These are phyloP conservation scores for Empis livida DNA, from an alignment of 2,888 invertebrate species.

Conservation along the genomic window DNA sequence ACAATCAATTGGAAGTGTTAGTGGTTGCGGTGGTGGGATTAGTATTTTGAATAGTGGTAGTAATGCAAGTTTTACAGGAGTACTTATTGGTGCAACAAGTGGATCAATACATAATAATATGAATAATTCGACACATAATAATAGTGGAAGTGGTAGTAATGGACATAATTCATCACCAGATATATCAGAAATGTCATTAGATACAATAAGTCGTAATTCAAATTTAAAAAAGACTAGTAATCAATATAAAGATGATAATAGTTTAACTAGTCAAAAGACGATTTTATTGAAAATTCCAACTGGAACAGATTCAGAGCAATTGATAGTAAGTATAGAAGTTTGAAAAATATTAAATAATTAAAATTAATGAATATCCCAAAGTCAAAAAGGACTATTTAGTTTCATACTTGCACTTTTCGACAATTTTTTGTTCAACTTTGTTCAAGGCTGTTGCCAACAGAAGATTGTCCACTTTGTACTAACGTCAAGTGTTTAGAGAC, in stretches of 20 bases:
- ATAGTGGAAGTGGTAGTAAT: slow-evolving; percentile 7
- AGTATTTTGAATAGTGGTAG: slow-evolving; percentile 9
- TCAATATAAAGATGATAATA: slow-evolving; percentile 18
- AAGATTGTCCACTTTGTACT: too few relatives aligned
- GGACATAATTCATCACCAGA: slow-evolving; percentile 32
- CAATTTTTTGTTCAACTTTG: too few relatives aligned
- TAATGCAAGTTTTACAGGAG: not conserved
- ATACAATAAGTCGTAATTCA: slow-evolving; percentile 14
- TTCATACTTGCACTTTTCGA: too few relatives aligned
- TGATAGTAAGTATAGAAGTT: slow-evolving; percentile 27
- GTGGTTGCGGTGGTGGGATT: slow-evolving; percentile 11
- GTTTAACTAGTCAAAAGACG: slow-evolving; percentile 26
- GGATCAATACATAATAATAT: slow-evolving; percentile 1
- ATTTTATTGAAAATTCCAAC: slow-evolving; percentile 33
- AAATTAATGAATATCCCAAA: too few relatives aligned
- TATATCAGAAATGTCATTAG: slow-evolving; percentile 30
- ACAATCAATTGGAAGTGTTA: not conserved
- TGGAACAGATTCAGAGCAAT: slow-evolving; percentile 30
- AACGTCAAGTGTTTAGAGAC: too few relatives aligned
- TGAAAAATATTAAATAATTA: too few relatives aligned
- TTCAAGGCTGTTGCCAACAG: too few relatives aligned
- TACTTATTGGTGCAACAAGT: slow-evolving; percentile 3
- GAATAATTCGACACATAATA: not conserved
- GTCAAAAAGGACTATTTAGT: too few relatives aligned
- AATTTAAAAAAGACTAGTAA: slow-evolving; percentile 25